Conservation (phyloP, 2,797 vertebrate species). For the Amphiprion clarkii region DNA sequence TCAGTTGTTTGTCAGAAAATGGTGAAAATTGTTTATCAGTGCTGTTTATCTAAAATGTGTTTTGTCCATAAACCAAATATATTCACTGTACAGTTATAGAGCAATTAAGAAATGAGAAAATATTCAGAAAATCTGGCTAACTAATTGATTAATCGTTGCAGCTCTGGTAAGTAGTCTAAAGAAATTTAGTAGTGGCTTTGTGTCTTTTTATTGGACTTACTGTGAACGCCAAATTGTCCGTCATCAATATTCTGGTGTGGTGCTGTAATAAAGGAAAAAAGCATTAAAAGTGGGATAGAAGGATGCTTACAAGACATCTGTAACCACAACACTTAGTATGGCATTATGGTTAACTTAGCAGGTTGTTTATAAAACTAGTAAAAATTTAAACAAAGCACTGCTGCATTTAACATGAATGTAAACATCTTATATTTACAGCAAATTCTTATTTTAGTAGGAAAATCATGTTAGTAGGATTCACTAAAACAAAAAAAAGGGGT, state of each 20-base stretch:
- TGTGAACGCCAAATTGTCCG: conserved; percentile 92
- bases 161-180: no score
- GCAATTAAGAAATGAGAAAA: no score
- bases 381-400: background rate
- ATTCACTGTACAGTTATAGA: no score
- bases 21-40: no score
- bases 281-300: conserved; percentile 21
- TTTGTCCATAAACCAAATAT: no score
- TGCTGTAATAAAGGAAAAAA: conserved; percentile 83
- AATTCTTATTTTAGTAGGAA: background rate
- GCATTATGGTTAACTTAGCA: conserved; percentile 15
- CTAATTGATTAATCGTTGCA: background rate
- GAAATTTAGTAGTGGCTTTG: no score
- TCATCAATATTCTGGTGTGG: conserved; percentile 86
- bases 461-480: background rate
- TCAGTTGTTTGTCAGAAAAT: no score
- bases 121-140: no score
- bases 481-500: background rate
- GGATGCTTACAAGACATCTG: no score
- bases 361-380: background rate
- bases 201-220: conserved; percentile 85
- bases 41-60: no score
- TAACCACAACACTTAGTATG: background rate
- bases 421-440: background rate
- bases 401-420: background rate